Evolutionary conservation across 2,888 invertebrate genomes (phyloP), one percentile per base, ranked within the genome.

Genomic region (Apamea epomidion): DNA sequence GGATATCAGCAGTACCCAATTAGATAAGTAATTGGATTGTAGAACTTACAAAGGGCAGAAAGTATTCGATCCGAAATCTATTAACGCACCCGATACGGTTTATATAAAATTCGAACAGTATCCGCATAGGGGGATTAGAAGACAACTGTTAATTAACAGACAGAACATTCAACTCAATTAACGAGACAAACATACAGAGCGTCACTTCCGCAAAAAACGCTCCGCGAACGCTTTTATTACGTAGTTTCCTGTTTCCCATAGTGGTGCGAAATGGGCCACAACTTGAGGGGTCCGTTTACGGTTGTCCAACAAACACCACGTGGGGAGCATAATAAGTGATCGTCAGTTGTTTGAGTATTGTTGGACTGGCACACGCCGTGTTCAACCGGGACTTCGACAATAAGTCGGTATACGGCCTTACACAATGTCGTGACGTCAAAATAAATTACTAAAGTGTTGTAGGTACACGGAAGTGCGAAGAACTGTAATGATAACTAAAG

Each of bases 281-380:
- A 83, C 80, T 76, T 83, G 86, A 78, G 72, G 68, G 76, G 75
- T 82, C 78, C 80, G 78, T n/a, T n/a, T n/a, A n/a, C n/a, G n/a
- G n/a, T 74, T 74, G 78, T 80, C 76, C 68, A 67, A 82, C 81
- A 82, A 82, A 82, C 79, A 79, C 51, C 78, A 71, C 82, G 78
- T 71, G 85, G 73, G 64, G 42, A 82, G 84, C 85, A 85, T 85
- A 82, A 67, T 71, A 85, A 84, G 76, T 62, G 80, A 65, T 65
- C 37, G 45, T 76, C 78, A 51, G 29, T 70, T 76, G 65, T 74
- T 64, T 25, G 70, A 72, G 67, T 58, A 71, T 73, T 76, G 80
- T 73, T 58, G 51, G 42, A 75, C n/a, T 64, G 51, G 12, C 37
- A 54, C 54, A 37, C 21, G 60, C n/a, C 73, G 71, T 84, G 70